phyloP scores from a whole-genome alignment of 1,140 invertebrate species.

The Drosophila mauritiana region DNA sequence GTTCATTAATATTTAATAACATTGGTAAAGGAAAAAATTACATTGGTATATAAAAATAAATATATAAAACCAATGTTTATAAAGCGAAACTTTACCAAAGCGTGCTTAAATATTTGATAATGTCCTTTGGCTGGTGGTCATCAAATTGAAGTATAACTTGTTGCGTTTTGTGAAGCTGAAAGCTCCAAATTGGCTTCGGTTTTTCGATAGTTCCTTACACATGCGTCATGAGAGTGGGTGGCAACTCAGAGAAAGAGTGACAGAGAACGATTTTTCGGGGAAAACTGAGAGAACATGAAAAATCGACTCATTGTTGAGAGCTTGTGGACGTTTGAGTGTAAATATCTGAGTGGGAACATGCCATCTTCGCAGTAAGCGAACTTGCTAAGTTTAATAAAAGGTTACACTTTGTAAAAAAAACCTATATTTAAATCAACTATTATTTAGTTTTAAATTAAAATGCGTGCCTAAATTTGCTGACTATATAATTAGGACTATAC shows the following conservation, averaged over 20 bases:
- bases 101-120: no score
- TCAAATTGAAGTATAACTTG: constrained; percentile 54
- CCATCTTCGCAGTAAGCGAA: neutral
- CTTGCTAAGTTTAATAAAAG: neutral
- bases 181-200: constrained; percentile 31
- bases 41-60: neutral
- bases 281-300: constrained; percentile 1
- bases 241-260: neutral
- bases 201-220: constrained; percentile 9
- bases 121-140: constrained; percentile 28
- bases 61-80: no score
- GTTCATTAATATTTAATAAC: neutral
- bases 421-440: no score
- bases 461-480: no score
- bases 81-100: neutral
- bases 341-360: constrained; percentile 20
- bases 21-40: neutral
- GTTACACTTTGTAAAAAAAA: neutral
- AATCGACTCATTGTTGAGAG: constrained; percentile 3
- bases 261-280: neutral
- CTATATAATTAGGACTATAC: no score
- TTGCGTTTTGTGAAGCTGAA: constrained; percentile 36
- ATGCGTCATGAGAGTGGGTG: constrained; percentile 44
- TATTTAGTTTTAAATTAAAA: no score
- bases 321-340: constrained; percentile 18